Evolutionary conservation across 1,140 invertebrate species (phyloP).

Genomic region (Gonatopus flavifemur): DNA sequence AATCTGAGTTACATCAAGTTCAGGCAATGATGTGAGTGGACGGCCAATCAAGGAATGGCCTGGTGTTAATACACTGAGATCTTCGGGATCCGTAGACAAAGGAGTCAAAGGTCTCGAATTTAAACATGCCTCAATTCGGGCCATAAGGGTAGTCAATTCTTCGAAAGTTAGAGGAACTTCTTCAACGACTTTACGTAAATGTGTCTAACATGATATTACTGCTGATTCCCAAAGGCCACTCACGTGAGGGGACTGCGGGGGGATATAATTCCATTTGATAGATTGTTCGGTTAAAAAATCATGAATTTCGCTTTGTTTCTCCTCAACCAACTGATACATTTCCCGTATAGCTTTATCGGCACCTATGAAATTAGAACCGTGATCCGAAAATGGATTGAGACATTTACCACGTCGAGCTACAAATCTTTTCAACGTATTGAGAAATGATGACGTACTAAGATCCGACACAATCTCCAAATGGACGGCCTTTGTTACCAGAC

Average conservation of each 20-base stretch:
- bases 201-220: too few species aligned
- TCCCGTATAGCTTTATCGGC: too few species aligned
- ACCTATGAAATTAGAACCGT: neutral
- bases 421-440: neutral
- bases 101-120: slow-evolving; percentile 18
- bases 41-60: neutral
- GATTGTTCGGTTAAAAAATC: neutral
- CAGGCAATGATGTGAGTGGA: neutral
- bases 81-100: neutral
- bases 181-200: neutral
- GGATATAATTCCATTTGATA: neutral
- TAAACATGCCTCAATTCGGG: slow-evolving; percentile 29
- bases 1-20: neutral
- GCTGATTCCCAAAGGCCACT: too few species aligned
- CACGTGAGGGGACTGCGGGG: too few species aligned
- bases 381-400: neutral
- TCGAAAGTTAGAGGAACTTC: slow-evolving; percentile 22
- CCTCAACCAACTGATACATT: neutral
- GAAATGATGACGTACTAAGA: neutral
- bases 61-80: neutral
- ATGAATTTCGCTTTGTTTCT: neutral
- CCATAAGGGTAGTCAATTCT: slow-evolving; percentile 21
- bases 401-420: neutral
- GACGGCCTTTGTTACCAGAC: too few species aligned
- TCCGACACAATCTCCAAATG: neutral